A percentile compares a stretch with the other conserved stretches of the same genome.
Conservation (phyloP, 2,797 vertebrate genomes). For the Trichosurus vulpecula region DNA sequence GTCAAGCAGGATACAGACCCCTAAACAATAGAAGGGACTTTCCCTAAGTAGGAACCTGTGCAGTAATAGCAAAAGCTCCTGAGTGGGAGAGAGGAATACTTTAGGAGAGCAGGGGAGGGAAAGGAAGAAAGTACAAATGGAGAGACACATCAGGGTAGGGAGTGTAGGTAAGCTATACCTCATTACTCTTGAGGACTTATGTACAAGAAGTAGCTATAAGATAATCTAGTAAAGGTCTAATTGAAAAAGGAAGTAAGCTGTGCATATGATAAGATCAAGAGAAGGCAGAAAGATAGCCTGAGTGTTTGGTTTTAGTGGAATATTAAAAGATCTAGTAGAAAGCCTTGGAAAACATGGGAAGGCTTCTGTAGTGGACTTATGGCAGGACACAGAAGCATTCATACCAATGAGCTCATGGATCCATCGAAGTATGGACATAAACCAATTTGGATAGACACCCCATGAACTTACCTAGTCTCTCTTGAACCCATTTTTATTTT, state of each 20-base stretch:
- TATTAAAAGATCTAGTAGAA: neutral
- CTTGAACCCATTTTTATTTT: constrained; percentile 20
- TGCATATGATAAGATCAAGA: neutral
- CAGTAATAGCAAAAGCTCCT: too few species aligned
- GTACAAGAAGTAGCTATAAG: neutral
- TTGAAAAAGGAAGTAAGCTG: neutral
- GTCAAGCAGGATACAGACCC: too few species aligned
- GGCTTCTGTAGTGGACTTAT: neutral
- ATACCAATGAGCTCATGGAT: neutral
- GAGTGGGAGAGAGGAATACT: neutral
- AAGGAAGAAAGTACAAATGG: neutral
- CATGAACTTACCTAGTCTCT: constrained; percentile 12
- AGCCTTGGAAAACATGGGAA: neutral
- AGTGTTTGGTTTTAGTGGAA: neutral
- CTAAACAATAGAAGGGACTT: too few species aligned
- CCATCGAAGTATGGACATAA: neutral
- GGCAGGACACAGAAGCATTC: neutral
- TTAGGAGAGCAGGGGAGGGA: neutral
- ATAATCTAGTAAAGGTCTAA: neutral
- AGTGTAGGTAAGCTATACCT: neutral
- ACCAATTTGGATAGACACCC: neutral
- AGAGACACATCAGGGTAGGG: neutral
- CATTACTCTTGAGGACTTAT: neutral
- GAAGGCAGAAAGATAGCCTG: neutral
- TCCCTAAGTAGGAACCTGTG: too few species aligned